Percentiles rank a stretch among this genome's conserved stretches.
Evolutionary conservation across 2,113 vertebrate species (phyloP).

Genomic region (Cottus gobio): DNA sequence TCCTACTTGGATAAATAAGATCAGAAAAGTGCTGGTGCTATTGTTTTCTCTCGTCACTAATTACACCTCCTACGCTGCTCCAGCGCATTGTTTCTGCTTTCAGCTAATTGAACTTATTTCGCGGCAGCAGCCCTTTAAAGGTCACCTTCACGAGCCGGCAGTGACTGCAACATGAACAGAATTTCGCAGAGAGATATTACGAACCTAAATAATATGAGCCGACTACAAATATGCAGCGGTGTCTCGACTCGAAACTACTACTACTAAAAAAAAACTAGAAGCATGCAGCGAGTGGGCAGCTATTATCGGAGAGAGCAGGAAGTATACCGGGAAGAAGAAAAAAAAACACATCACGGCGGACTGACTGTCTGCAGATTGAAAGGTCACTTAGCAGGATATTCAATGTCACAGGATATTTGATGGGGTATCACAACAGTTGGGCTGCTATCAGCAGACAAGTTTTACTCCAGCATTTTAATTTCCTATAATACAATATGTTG

Average conservation of each 20-base stretch:
- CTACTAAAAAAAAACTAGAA: not conserved
- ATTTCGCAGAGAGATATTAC: conserved; percentile 18
- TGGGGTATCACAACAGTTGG: not conserved
- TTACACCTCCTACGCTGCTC: not conserved
- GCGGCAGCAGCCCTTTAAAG: conserved; percentile 6
- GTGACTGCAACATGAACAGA: conserved; percentile 8
- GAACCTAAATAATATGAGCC: conserved; percentile 9
- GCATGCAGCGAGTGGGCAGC: not conserved
- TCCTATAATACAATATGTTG: conserved; percentile 2
- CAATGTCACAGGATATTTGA: conserved; percentile 42
- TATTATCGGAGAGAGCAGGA: not conserved
- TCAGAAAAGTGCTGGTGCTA: conserved; percentile 30
- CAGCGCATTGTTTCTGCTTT: conserved; percentile 11
- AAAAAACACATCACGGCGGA: no score
- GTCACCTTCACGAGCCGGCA: conserved; percentile 7
- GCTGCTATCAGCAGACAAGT: not conserved
- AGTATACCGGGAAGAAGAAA: not conserved
- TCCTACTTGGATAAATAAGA: conserved; percentile 3
- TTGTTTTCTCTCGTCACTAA: conserved; percentile 17
- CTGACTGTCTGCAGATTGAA: not conserved
- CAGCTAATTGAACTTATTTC: conserved; percentile 14
- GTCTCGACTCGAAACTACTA: not conserved
- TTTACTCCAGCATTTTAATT: conserved; percentile 15
- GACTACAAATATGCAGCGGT: not conserved
- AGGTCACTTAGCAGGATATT: conserved; percentile 30